phyloP scores from a whole-genome alignment of 2,888 invertebrate species.

The Ophioninae sp. region DNA sequence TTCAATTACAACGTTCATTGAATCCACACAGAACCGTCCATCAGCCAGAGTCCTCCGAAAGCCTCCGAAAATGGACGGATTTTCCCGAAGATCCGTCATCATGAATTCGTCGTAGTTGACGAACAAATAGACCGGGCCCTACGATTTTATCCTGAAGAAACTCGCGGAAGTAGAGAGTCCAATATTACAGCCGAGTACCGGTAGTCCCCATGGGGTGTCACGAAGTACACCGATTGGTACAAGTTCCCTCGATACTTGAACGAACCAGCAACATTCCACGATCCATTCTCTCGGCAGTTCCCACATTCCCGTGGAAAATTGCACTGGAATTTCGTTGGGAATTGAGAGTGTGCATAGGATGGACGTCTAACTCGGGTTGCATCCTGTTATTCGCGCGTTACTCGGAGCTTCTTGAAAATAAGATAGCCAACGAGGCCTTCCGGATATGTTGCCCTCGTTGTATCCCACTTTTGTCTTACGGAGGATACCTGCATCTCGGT shows the following conservation, averaged over 20 bases:
- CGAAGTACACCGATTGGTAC: not conserved
- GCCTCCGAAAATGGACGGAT: no score
- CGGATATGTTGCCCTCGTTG: conserved; percentile 6
- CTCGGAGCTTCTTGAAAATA: conserved; percentile 58
- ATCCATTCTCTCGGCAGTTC: conserved; percentile 10
- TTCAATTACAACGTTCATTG: no score
- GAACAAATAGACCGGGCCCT: no score
- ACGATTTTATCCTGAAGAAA: not conserved
- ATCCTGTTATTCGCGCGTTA: conserved; percentile 70
- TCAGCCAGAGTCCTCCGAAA: no score
- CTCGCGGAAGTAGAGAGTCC: not conserved
- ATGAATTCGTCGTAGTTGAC: no score
- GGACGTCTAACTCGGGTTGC: conserved; percentile 47
- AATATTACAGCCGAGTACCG: conserved; percentile 22
- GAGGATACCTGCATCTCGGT: conserved; percentile 12
- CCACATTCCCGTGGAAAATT: conserved; percentile 70
- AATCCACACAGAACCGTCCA: no score
- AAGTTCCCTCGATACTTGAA: not conserved
- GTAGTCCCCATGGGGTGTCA: conserved; percentile 20
- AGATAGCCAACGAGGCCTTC: conserved; percentile 45
- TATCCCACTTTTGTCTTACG: conserved; percentile 30
- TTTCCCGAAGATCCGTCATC: no score
- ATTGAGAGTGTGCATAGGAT: conserved; percentile 53
- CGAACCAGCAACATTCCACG: not conserved
- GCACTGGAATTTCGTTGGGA: conserved; percentile 64